Base-by-base conservation (phyloP, 2,888 invertebrate genomes). In the Brachyptera risi region DNA sequence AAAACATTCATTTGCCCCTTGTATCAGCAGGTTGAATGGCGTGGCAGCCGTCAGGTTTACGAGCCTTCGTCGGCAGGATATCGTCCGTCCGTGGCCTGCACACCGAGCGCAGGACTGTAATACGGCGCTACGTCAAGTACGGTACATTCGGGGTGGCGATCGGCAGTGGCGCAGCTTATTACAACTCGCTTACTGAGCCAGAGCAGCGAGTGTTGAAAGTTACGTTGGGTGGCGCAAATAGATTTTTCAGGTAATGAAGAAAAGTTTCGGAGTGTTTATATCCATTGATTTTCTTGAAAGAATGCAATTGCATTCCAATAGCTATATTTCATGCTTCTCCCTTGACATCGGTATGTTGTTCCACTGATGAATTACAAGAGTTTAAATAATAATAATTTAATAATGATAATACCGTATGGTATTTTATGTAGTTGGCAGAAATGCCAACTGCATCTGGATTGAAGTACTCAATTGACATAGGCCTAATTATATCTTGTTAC, bases 191-290 rank as follows among this genome's bases (percentile, higher is more conserved):
- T 17, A 65, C 66, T 64, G 67, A 69, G 5, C 61, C 66, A 23
- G 66, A 69, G 13, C 68, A 68, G 58, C 64, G 72, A 26, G 62
- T 67, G 38, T 60, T 69, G 5, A 67, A 67, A 50, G 69, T 71
- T 5, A 68, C 71, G 0, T 47, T 71, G 7, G 75, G 75, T 4
- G 74, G 78, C 5, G 61, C 71, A 13, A 68, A 69, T 21, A 72
- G 79, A 4, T 80, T 80, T 67, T 54, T 76, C 2, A 74, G 79
- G 60, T 79, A 66, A 56, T n/a, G n/a, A n/a, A n/a, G n/a, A n/a
- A n/a, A n/a, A n/a, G n/a, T n/a, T n/a, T n/a, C n/a, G 44, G 4
- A 17, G 15, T 74, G 15, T 2, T 13, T 23, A 4, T 5, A 5
- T n/a, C n/a, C n/a, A n/a, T 40, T 4, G 9, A 7, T 40, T 4